These are phyloP conservation scores for Buphagus erythrorhynchus DNA, from an alignment of 2,797 vertebrate species.

Conservation along the genomic window DNA sequence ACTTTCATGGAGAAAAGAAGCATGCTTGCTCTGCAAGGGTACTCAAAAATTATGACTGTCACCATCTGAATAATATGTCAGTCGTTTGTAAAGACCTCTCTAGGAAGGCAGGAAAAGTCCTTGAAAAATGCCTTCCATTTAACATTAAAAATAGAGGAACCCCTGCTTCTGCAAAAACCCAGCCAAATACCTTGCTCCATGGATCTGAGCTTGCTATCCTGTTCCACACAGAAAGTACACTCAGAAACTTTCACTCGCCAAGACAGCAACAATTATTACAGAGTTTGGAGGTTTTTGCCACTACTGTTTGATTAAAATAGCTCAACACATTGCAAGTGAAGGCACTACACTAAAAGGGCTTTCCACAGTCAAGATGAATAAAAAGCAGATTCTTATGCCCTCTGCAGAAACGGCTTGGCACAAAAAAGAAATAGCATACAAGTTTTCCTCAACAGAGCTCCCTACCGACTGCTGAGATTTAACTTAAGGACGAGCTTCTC, in stretches of 20 bases:
- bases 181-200: background rate
- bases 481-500: background rate
- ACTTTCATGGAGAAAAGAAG: background rate
- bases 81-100: background rate
- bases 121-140: background rate
- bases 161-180: background rate
- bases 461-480: background rate
- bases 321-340: background rate
- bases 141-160: background rate
- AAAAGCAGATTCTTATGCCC: background rate
- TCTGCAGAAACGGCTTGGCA: background rate
- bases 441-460: background rate
- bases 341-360: background rate
- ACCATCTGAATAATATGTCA: background rate
- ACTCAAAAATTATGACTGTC: background rate
- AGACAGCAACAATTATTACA: background rate
- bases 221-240: background rate
- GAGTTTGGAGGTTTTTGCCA: accelerated
- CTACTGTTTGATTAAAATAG: background rate
- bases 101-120: background rate
- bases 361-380: background rate
- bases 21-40: background rate
- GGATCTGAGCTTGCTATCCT: background rate
- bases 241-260: background rate
- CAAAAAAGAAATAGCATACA: accelerated